These are phyloP conservation scores for Drosophila pallidifrons DNA, from an alignment of 1,140 invertebrate species.

Conservation along the genomic window DNA sequence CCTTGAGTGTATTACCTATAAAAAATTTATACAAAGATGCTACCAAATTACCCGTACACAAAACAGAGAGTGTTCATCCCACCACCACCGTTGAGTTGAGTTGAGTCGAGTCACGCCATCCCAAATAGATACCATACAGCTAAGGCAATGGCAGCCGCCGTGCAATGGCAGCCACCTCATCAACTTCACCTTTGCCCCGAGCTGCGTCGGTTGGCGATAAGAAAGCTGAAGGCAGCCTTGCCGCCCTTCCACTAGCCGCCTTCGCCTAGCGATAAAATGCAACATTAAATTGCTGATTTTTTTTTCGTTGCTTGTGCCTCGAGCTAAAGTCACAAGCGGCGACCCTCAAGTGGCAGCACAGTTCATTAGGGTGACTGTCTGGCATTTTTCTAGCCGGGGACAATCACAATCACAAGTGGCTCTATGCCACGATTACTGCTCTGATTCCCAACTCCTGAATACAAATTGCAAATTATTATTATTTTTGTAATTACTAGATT, in stretches of 20 bases:
- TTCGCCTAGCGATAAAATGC: constrained; percentile 74
- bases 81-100: constrained; percentile 66
- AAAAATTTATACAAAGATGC: constrained; percentile 84
- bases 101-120: constrained; percentile 20
- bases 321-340: not conserved
- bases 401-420: constrained; percentile 39
- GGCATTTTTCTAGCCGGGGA: constrained; percentile 3
- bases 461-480: constrained; percentile 32
- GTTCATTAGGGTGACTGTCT: constrained; percentile 73
- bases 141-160: not conserved
- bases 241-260: not conserved
- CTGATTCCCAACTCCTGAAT: constrained; percentile 25
- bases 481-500: constrained; percentile 20
- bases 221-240: constrained; percentile 29
- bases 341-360: constrained; percentile 45
- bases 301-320: constrained; percentile 8
- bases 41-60: constrained; percentile 72
- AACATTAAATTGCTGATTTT: constrained; percentile 83
- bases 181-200: constrained; percentile 42
- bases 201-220: constrained; percentile 43
- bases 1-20: constrained; percentile 85
- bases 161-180: constrained; percentile 51
- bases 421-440: constrained; percentile 12
- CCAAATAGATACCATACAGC: constrained; percentile 42
- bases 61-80: constrained; percentile 38